Evolutionary conservation across 2,113 vertebrate species (phyloP).

Genomic region (Heloderma charlesbogerti): DNA sequence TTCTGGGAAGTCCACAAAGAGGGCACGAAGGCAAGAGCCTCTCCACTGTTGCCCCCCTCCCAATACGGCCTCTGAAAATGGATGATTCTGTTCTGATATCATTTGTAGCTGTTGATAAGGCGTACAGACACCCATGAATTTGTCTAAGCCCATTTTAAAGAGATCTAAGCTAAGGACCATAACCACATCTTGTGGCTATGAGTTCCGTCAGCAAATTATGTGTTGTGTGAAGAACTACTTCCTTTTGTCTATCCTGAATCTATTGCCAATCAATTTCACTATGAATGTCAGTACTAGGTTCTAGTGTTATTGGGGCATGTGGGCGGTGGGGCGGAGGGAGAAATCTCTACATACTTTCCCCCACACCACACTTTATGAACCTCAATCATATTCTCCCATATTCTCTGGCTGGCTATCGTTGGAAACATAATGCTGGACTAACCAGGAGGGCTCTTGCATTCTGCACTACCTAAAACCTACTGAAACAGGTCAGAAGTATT

Average conservation of each 20-base stretch:
- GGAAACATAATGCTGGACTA: background rate
- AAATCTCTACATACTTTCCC: background rate
- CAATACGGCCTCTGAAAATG: background rate
- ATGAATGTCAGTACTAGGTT: background rate
- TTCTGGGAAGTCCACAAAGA: background rate
- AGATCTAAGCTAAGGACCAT: background rate
- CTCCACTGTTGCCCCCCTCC: background rate
- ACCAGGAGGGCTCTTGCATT: too few relatives aligned
- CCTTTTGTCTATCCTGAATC: background rate
- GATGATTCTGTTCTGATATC: background rate
- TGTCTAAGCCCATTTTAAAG: background rate
- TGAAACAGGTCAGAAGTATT: slow-evolving; percentile 25
- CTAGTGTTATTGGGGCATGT: background rate
- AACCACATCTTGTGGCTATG: background rate
- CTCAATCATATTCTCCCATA: background rate
- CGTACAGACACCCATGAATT: too few relatives aligned
- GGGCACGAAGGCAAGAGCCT: background rate
- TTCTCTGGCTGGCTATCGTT: background rate
- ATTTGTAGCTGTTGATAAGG: background rate
- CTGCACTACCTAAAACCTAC: background rate
- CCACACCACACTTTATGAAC: background rate
- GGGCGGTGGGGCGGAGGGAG: too few relatives aligned
- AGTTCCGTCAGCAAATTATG: background rate
- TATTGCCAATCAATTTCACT: background rate
- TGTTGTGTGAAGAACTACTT: background rate